phyloP scores from a whole-genome alignment of 2,888 invertebrate species.

The Dynastes tityus region DNA sequence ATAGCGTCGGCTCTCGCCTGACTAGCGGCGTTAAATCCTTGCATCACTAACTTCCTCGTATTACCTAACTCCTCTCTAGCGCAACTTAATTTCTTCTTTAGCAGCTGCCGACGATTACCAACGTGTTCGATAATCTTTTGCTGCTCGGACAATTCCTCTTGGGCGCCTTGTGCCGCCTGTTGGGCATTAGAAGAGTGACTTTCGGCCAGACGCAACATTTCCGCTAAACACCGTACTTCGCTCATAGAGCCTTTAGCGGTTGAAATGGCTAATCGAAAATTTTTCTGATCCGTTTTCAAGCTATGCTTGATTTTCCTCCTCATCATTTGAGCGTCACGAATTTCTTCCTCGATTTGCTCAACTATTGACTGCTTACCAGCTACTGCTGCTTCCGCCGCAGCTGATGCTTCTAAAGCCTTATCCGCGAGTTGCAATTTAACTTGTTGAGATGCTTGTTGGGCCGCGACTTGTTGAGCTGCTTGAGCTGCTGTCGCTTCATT shows the following conservation, averaged over 20 bases:
- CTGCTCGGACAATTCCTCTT: constrained; percentile 78
- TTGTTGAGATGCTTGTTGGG: constrained; percentile 80
- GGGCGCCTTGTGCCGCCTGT: constrained; percentile 75
- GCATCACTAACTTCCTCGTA: constrained; percentile 79
- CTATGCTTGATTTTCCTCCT: constrained; percentile 73
- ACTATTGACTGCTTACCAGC: constrained; percentile 81
- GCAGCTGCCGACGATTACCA: constrained; percentile 76
- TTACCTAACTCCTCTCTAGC: constrained; percentile 77
- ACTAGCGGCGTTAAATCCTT: constrained; percentile 79
- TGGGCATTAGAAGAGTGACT: constrained; percentile 76
- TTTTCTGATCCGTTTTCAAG: constrained; percentile 77
- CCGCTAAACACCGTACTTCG: constrained; percentile 70
- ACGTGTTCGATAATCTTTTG: constrained; percentile 80
- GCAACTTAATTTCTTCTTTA: constrained; percentile 76
- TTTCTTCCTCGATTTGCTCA: constrained; percentile 79
- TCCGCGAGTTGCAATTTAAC: constrained; percentile 81
- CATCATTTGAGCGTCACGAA: constrained; percentile 75
- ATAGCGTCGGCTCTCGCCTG: constrained; percentile 78
- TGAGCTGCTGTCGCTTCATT: constrained; percentile 83
- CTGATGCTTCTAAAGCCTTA: constrained; percentile 80
- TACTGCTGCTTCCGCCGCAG: constrained; percentile 80
- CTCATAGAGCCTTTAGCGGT: constrained; percentile 77
- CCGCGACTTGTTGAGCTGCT: constrained; percentile 81
- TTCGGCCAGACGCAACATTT: constrained; percentile 73
- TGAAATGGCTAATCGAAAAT: constrained; percentile 77